phyloP scores from a whole-genome alignment of 35 echinoderm and acorn worm species.

The Nesometra sesokonis region DNA sequence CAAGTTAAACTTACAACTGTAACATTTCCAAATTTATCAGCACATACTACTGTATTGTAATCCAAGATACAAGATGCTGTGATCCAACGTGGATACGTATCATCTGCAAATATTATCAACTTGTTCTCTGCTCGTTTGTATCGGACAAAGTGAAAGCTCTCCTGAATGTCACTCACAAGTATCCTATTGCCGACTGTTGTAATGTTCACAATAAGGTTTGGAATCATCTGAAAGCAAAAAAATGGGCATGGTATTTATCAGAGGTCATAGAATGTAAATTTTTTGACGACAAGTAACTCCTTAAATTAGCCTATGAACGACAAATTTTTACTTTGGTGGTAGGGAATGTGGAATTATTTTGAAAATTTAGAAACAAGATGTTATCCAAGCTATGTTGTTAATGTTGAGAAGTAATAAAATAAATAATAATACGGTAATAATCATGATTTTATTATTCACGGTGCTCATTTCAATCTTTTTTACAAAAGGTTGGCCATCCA shows the following conservation, averaged over 20 bases:
- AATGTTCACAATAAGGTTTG: conserved; percentile 93
- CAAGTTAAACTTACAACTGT: conserved; percentile 68
- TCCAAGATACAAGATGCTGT: conserved; percentile 78
- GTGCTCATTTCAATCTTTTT: too few relatives aligned
- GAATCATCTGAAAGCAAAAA: conserved; percentile 64
- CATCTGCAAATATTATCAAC: conserved; percentile 93
- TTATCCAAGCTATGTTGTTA: too few relatives aligned
- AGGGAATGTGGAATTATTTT: too few relatives aligned
- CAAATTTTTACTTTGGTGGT: too few relatives aligned
- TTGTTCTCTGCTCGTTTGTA: conserved; percentile 93
- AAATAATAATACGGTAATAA: too few relatives aligned
- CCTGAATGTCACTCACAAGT: conserved; percentile 85
- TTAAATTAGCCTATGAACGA: too few relatives aligned
- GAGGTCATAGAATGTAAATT: too few relatives aligned
- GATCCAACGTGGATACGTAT: conserved; percentile 75
- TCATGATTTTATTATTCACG: too few relatives aligned
- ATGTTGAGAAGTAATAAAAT: too few relatives aligned
- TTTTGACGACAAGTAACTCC: too few relatives aligned
- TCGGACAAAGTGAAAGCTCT: conserved; percentile 88
- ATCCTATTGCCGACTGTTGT: conserved; percentile 48
- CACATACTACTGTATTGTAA: conserved; percentile 69
- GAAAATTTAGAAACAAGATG: too few relatives aligned
- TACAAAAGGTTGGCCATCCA: too few relatives aligned
- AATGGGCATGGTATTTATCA: neutral
- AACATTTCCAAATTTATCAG: conserved; percentile 96